Conservation (phyloP, 2,888 invertebrate genomes). For the Diadegma fenestrale region DNA sequence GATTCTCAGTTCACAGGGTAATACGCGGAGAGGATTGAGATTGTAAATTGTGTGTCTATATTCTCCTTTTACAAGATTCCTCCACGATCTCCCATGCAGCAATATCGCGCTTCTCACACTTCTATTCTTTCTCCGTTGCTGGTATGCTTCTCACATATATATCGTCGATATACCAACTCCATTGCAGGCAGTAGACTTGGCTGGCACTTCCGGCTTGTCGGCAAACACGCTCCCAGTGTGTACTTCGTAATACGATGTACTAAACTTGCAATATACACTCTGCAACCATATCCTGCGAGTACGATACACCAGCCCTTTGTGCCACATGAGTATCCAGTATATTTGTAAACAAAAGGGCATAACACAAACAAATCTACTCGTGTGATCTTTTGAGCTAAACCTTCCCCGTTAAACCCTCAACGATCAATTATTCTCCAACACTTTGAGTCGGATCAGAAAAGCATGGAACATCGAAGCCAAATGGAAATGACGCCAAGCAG, state of each 20-base stretch:
- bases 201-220: conserved; percentile 57
- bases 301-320: conserved; percentile 2
- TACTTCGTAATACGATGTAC: conserved; percentile 24
- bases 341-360: conserved; percentile 14
- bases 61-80: conserved; percentile 68
- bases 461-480: not conserved
- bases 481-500: not conserved
- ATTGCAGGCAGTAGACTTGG: conserved; percentile 20
- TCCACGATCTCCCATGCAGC: conserved; percentile 68
- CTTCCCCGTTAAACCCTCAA: not conserved
- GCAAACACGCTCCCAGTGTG: conserved; percentile 38
- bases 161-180: conserved; percentile 38
- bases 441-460: not conserved
- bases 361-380: not conserved
- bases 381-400: not conserved
- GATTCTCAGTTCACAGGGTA: not conserved
- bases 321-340: not conserved
- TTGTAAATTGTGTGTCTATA: conserved; percentile 66
- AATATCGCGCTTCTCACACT: conserved; percentile 61
- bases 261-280: not conserved
- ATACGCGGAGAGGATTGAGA: conserved; percentile 21
- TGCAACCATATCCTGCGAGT: not conserved
- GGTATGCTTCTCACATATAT: conserved; percentile 18
- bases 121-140: conserved; percentile 5
- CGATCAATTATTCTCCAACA: not conserved